phyloP scores from a whole-genome alignment of 2,113 vertebrate species.

The cattle (Bos taurus) region DNA sequence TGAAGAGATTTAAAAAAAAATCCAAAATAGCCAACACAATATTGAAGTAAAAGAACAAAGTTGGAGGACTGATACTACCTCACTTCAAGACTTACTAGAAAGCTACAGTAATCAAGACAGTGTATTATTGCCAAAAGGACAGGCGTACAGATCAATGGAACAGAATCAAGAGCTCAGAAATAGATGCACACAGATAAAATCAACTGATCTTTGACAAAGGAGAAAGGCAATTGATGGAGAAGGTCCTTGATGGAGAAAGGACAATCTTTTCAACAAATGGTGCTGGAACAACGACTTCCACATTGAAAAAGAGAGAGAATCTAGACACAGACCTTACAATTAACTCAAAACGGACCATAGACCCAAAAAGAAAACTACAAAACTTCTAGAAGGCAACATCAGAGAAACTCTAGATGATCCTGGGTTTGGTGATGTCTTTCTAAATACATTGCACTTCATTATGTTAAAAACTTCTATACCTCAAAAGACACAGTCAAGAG shows the following conservation, averaged over 20 bases:
- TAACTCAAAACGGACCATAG: background rate
- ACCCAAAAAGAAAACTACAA: background rate
- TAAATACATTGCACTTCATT: background rate
- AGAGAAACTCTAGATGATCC: background rate
- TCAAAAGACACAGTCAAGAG: background rate
- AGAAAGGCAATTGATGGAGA: background rate
- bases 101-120: background rate
- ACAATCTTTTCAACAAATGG: background rate
- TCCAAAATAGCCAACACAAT: background rate
- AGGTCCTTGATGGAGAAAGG: background rate
- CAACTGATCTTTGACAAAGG: background rate
- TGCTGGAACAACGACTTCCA: background rate
- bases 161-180: background rate
- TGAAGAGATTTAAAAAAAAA: background rate
- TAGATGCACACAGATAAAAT: background rate
- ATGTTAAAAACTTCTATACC: background rate
- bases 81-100: background rate
- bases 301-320: background rate
- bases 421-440: background rate
- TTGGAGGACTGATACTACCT: background rate
- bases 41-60: background rate
- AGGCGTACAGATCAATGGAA: background rate
- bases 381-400: background rate
- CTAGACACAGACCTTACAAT: background rate
- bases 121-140: background rate